Percentiles rank a stretch among this genome's conserved stretches.
phyloP scores from a whole-genome alignment of 2,888 invertebrate genomes.

The Globia sparganii region DNA sequence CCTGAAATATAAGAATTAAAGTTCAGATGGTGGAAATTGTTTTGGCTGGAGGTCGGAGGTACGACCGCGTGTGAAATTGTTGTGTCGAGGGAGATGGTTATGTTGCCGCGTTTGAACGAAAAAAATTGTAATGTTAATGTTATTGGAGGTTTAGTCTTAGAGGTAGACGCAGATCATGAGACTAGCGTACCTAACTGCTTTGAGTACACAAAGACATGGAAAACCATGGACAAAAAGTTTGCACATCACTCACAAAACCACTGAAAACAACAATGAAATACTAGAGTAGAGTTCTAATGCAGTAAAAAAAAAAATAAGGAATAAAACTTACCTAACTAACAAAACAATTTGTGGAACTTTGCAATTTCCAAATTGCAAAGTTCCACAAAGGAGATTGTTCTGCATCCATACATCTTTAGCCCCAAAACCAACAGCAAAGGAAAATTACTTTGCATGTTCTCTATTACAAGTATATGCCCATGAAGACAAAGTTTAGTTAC shows the following conservation, averaged over 20 bases:
- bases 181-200: background rate
- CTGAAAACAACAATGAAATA: background rate
- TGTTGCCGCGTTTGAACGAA: background rate
- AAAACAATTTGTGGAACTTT: background rate
- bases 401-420: no score
- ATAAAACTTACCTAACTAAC: background rate
- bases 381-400: no score
- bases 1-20: constrained; percentile 74
- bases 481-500: no score
- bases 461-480: no score
- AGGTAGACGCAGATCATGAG: background rate
- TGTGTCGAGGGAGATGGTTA: constrained; percentile 10
- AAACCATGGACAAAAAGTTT: background rate
- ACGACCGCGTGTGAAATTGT: constrained; percentile 23
- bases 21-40: constrained; percentile 60
- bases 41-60: constrained; percentile 55
- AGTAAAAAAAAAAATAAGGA: no score
- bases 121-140: background rate
- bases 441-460: no score
- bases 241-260: background rate
- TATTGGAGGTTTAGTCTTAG: background rate
- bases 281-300: background rate
- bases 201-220: no score
- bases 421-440: no score
- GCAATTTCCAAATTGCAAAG: background rate